phyloP scores from a whole-genome alignment of 2,113 vertebrate genomes.

The Eublepharis macularius region DNA sequence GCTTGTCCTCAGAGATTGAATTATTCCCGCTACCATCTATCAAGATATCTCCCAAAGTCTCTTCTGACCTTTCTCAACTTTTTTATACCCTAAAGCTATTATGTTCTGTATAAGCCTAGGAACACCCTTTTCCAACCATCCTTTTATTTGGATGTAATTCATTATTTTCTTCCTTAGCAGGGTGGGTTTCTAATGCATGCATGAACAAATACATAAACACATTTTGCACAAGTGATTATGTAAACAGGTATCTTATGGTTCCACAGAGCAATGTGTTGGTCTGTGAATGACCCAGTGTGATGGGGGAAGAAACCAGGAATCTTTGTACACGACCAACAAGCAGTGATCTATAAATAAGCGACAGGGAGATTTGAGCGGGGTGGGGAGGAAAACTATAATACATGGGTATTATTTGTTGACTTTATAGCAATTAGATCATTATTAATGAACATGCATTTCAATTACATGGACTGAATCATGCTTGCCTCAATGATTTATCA shows the following conservation, averaged over 20 bases:
- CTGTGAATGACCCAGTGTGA: not conserved
- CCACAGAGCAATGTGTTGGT: not conserved
- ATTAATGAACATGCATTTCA: slow-evolving; percentile 8
- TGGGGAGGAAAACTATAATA: not conserved
- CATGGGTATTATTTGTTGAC: not conserved
- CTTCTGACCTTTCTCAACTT: too few relatives aligned
- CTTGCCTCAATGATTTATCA: slow-evolving; percentile 13
- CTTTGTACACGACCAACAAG: not conserved
- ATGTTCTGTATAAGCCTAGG: too few relatives aligned
- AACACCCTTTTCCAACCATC: too few relatives aligned
- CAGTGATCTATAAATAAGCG: not conserved
- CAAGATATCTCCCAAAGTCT: too few relatives aligned
- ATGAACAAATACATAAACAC: too few relatives aligned
- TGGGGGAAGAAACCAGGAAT: not conserved
- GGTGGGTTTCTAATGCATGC: too few relatives aligned
- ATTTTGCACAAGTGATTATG: too few relatives aligned
- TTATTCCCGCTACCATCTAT: not conserved
- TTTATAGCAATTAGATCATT: slow-evolving; percentile 21
- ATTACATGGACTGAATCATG: slow-evolving; percentile 2
- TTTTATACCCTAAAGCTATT: too few relatives aligned
- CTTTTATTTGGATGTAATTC: too few relatives aligned
- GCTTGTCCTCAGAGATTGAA: not conserved
- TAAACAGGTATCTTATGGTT: not conserved
- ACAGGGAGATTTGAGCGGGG: not conserved
- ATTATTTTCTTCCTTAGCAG: too few relatives aligned